phyloP scores from a whole-genome alignment of 2,113 vertebrate species.

The Pangasianodon hypophthalmus region DNA sequence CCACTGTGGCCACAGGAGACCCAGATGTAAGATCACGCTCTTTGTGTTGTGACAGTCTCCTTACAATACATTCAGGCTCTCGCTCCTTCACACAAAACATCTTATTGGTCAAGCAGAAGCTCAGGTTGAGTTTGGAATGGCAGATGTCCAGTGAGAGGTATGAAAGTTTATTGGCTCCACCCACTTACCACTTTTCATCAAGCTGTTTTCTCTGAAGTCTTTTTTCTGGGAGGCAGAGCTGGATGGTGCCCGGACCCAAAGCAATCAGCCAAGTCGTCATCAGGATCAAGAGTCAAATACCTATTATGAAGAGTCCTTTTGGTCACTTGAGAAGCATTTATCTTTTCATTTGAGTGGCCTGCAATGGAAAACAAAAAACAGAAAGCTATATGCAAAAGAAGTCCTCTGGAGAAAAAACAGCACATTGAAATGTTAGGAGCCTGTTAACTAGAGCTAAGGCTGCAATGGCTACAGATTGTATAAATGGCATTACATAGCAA shows the following conservation, averaged over 20 bases:
- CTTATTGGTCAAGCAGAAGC: conserved; percentile 78
- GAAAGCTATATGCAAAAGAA: neutral
- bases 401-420: neutral
- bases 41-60: accelerated
- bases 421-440: neutral
- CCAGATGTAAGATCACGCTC: conserved; percentile 65
- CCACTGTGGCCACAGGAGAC: conserved; percentile 71
- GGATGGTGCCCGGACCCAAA: conserved; percentile 67
- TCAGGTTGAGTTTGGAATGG: conserved; percentile 68
- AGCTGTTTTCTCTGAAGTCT: conserved; percentile 83
- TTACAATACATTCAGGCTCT: neutral
- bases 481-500: neutral
- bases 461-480: neutral
- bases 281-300: conserved; percentile 59
- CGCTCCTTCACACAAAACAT: conserved; percentile 79
- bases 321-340: neutral
- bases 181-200: conserved; percentile 72
- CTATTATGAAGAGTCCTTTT: conserved; percentile 67
- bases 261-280: conserved; percentile 78
- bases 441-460: neutral
- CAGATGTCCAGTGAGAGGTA: conserved; percentile 76
- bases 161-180: conserved; percentile 47
- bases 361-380: neutral
- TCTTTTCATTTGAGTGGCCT: neutral
- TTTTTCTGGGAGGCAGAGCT: conserved; percentile 81